Evolutionary conservation across 1,140 invertebrate species (phyloP).

Genomic region (Drosophila oshimai): DNA sequence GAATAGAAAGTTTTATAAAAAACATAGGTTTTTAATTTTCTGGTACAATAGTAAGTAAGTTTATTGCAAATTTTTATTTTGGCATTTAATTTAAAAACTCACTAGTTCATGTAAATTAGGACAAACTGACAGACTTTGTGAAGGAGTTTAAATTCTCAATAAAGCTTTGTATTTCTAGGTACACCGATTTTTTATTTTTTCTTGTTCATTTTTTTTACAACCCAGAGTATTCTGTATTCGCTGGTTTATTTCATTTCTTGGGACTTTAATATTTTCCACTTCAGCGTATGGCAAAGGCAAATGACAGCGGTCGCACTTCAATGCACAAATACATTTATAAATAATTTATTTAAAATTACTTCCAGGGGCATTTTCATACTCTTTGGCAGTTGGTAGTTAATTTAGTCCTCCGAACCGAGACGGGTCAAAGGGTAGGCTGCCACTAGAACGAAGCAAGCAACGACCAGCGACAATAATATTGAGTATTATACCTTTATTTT

Average conservation of each 20-base stretch:
- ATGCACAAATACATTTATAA: slow-evolving; percentile 74
- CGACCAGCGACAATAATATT: slow-evolving; percentile 67
- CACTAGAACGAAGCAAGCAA: background rate
- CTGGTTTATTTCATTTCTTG: background rate
- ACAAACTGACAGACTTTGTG: too few relatives aligned
- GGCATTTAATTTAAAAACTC: too few relatives aligned
- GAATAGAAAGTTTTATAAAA: too few relatives aligned
- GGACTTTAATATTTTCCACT: background rate
- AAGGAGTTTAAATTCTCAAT: too few relatives aligned
- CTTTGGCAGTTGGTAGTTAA: slow-evolving; percentile 70
- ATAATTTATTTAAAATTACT: slow-evolving; percentile 80
- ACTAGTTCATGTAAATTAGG: too few relatives aligned
- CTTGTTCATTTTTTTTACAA: too few relatives aligned
- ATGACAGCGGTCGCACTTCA: slow-evolving; percentile 65
- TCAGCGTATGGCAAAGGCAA: slow-evolving; percentile 8
- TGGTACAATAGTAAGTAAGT: too few relatives aligned
- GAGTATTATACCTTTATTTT: slow-evolving; percentile 80
- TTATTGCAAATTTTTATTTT: too few relatives aligned
- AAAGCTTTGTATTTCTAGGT: too few relatives aligned
- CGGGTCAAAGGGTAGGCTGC: slow-evolving; percentile 25
- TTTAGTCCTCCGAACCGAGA: slow-evolving; percentile 45
- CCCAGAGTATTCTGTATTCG: background rate
- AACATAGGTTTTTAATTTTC: too few relatives aligned
- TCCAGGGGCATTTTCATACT: slow-evolving; percentile 43
- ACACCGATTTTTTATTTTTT: too few relatives aligned